Evolutionary conservation across 2,113 vertebrate genomes (phyloP).

Genomic region (Megaleporinus macrocephalus): DNA sequence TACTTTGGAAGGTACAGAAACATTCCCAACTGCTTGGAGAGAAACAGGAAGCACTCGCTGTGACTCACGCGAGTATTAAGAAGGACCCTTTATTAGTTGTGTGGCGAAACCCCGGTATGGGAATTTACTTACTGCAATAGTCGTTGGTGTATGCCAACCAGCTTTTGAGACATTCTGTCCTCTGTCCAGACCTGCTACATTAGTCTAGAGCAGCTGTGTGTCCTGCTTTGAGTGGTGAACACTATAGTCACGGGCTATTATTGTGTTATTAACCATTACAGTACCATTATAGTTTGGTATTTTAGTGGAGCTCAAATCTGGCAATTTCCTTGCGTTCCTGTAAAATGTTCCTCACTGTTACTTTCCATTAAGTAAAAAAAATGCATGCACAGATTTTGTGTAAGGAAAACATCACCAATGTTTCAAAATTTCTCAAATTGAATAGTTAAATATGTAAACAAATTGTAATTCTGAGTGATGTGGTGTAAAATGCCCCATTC

Average conservation of each 20-base stretch:
- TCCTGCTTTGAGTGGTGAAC: background rate
- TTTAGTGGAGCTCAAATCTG: no score
- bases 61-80: constrained; percentile 17
- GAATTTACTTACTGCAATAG: constrained; percentile 4
- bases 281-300: no score
- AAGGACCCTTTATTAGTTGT: constrained; percentile 5
- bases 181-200: background rate
- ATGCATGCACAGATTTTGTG: no score
- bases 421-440: no score
- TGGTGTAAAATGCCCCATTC: no score
- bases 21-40: constrained; percentile 2
- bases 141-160: background rate
- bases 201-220: background rate
- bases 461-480: no score
- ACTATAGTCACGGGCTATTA: background rate
- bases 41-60: constrained; percentile 1
- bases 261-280: background rate
- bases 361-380: no score
- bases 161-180: background rate
- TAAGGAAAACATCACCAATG: no score
- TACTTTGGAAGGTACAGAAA: constrained; percentile 27
- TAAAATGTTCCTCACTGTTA: no score
- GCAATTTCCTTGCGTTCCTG: no score
- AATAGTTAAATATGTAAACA: no score
- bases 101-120: constrained; percentile 1